These are phyloP conservation scores for Phaetusa simplex DNA, from an alignment of 2,113 vertebrate genomes.

Conservation along the genomic window DNA sequence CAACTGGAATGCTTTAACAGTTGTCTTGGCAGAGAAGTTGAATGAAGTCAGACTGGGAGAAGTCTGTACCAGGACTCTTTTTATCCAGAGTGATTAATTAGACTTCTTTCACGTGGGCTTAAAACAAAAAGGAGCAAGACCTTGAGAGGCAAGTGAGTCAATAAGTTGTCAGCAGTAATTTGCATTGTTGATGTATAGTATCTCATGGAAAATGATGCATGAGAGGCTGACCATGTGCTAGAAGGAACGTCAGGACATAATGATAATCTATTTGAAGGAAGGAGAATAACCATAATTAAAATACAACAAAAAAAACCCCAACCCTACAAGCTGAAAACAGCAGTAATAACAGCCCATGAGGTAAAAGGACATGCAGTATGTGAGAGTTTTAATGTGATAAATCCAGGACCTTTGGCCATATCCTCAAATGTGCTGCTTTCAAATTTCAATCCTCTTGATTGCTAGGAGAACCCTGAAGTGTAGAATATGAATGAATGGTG, in stretches of 20 bases:
- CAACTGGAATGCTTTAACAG: not conserved
- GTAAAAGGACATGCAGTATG: not conserved
- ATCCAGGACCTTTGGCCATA: not conserved
- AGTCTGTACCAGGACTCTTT: not conserved
- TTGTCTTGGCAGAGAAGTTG: not conserved
- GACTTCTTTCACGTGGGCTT: not conserved
- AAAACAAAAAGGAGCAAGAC: not conserved
- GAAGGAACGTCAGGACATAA: not conserved
- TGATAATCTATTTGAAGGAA: not conserved
- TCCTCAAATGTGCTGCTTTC: not conserved
- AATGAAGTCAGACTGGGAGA: not conserved
- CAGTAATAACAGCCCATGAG: not conserved
- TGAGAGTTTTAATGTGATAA: not conserved
- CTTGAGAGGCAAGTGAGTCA: not conserved
- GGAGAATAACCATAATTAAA: not conserved
- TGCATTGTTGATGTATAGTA: not conserved
- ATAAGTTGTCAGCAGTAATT: not conserved
- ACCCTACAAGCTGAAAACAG: not conserved
- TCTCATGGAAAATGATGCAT: not conserved
- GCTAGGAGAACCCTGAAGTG: not conserved
- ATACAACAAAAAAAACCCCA: not conserved
- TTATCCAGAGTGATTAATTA: not conserved
- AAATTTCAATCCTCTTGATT: not conserved
- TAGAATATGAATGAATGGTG: not conserved
- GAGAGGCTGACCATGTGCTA: not conserved